Evolutionary conservation across 2,113 vertebrate genomes (phyloP), one percentile per base, ranked within the genome.

Genomic region (Apus apus): DNA sequence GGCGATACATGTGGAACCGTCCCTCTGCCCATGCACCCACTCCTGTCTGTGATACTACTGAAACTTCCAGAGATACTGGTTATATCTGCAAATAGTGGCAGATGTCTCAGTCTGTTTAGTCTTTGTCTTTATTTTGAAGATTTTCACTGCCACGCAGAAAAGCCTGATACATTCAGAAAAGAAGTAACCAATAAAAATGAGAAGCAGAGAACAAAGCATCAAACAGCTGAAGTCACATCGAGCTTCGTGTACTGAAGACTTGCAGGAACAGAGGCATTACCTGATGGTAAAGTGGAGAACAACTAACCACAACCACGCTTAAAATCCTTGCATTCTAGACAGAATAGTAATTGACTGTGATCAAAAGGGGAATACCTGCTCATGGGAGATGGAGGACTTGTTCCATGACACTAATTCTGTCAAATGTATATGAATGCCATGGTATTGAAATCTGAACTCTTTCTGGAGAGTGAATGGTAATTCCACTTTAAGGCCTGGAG

Each of bases 1-100:
- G 4, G 25, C 1, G 5, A n/a, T 26, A 18, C 8, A 34, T 0
- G 0, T 29, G 17, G 11, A 79, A 7, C 3, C 13, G 36, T 38
- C 32, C 32, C 81, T 72, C 50, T 68, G 43, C 20, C 21, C 18
- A 20, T 5, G 11, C 9, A 32, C 19, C 13, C 22, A 51, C 40
- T 65, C 56, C 27, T 9, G 12, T 29, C 29, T 71, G 51, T 51
- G 51, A 62, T 67, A 40, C 2, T 51, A 25, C 22, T 53, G 34
- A 61, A 82, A 19, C 14, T 56, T 26, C 38, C 60, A 57, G 53
- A 76, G 38, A 8, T 54, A 34, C 27, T 58, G 43, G 38, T 72
- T 45, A 32, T 13, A 38, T 27, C 10, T 51, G 12, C 11, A 76
- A 54, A n/a, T 36, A 62, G 25, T 11, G 13, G 19, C 56, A 82